A percentile compares a stretch with the other conserved stretches of the same genome.
phyloP scores from a whole-genome alignment of 2,797 vertebrate species.

The Dipus sagitta region DNA sequence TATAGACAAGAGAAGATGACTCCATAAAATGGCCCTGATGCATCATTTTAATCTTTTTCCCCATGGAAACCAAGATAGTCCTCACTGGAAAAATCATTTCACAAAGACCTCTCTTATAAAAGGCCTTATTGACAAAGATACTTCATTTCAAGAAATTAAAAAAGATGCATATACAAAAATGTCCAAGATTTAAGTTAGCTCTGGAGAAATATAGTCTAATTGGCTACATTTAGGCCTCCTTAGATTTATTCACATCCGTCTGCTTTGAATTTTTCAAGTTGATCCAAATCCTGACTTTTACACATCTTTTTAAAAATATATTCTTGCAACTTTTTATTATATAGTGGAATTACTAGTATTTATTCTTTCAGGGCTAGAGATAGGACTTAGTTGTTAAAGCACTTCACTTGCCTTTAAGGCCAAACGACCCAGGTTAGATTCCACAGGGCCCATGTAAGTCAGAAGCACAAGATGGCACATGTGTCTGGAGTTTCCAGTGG shows the following conservation, averaged over 20 bases:
- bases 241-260: not conserved
- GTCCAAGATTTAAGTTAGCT: conserved; percentile 70
- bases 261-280: not conserved
- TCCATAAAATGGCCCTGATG: conserved; percentile 25
- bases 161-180: conserved; percentile 66
- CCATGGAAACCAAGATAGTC: conserved; percentile 71
- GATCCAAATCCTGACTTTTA: not conserved
- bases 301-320: not conserved
- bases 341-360: not conserved
- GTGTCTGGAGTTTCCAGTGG: too few species aligned
- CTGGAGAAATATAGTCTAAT: conserved; percentile 56
- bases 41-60: conserved; percentile 72
- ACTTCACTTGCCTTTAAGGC: too few species aligned
- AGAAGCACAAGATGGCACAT: too few species aligned
- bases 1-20: conserved; percentile 59
- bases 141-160: conserved; percentile 66
- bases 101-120: conserved; percentile 81
- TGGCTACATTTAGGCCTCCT: not conserved
- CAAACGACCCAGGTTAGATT: too few species aligned
- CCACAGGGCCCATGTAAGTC: too few species aligned
- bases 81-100: conserved; percentile 78
- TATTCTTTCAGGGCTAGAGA: not conserved
- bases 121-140: conserved; percentile 77
- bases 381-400: not conserved
- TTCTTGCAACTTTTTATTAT: not conserved